Evolutionary conservation across 2,113 vertebrate genomes (phyloP).

Genomic region (Mirounga angustirostris): DNA sequence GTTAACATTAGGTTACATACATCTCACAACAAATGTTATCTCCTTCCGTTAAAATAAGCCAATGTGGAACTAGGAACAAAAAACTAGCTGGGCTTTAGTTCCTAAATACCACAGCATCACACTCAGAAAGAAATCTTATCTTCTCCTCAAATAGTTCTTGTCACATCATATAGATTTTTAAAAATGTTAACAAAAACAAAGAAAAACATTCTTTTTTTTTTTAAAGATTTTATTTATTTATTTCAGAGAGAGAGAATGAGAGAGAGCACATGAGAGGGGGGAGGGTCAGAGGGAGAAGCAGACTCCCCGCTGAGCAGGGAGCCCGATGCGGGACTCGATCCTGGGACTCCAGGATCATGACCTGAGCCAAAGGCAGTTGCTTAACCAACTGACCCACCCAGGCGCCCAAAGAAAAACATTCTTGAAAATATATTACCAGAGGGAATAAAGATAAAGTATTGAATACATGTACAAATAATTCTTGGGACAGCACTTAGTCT

Average conservation of each 20-base stretch:
- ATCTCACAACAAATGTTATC: not conserved
- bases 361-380: too few species aligned
- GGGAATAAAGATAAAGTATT: constrained; percentile 84
- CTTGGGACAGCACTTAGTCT: constrained; percentile 87
- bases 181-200: constrained; percentile 87
- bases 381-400: too few species aligned
- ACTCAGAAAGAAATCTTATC: constrained; percentile 60
- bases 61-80: constrained; percentile 52
- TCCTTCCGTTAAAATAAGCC: not conserved
- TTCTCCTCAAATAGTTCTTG: constrained; percentile 83
- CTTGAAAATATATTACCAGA: constrained; percentile 85
- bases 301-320: too few species aligned
- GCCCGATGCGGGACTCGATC: too few species aligned
- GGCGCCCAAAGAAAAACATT: too few species aligned
- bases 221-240: too few species aligned
- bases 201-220: constrained; percentile 79
- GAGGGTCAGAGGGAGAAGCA: too few species aligned
- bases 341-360: too few species aligned
- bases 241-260: too few species aligned
- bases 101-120: constrained; percentile 82
- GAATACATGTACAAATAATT: constrained; percentile 85
- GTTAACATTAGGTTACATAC: constrained; percentile 61
- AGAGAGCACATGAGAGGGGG: too few species aligned
- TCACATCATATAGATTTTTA: constrained; percentile 83
- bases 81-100: constrained; percentile 77